Conservation (phyloP, 1,140 invertebrate species). For the Eupristina koningsbergeri region DNA sequence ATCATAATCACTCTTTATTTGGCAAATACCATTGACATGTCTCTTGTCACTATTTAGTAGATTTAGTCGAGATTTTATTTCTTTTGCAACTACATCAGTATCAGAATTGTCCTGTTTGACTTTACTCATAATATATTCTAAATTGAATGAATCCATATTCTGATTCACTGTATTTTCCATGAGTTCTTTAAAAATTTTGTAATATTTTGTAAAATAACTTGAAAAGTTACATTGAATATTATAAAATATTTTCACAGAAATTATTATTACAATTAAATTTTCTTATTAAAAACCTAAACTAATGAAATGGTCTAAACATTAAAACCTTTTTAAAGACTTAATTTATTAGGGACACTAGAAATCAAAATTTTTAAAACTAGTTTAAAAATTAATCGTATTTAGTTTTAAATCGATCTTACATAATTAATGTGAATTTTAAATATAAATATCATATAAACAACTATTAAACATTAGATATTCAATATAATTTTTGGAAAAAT, state of each 20-base stretch:
- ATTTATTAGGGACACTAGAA: too few relatives aligned
- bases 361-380: too few relatives aligned
- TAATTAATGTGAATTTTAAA: slow-evolving; percentile 57
- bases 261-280: not conserved
- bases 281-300: too few relatives aligned
- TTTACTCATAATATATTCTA: slow-evolving; percentile 54
- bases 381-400: too few relatives aligned
- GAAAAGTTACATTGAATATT: not conserved
- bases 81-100: slow-evolving; percentile 59
- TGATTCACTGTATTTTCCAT: slow-evolving; percentile 27
- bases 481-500: slow-evolving; percentile 56
- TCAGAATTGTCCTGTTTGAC: slow-evolving; percentile 54
- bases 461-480: slow-evolving; percentile 55
- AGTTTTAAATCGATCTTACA: slow-evolving; percentile 69
- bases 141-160: slow-evolving; percentile 49
- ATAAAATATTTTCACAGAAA: not conserved
- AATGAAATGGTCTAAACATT: too few relatives aligned
- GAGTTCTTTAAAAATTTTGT: not conserved
- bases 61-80: slow-evolving; percentile 66
- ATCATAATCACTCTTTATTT: slow-evolving; percentile 65
- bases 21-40: slow-evolving; percentile 61
- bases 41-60: slow-evolving; percentile 57
- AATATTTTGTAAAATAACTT: not conserved
- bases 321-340: too few relatives aligned
- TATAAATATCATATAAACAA: slow-evolving; percentile 43